Conservation (phyloP, 1,140 invertebrate genomes). For the Parasteatoda tepidariorum region DNA sequence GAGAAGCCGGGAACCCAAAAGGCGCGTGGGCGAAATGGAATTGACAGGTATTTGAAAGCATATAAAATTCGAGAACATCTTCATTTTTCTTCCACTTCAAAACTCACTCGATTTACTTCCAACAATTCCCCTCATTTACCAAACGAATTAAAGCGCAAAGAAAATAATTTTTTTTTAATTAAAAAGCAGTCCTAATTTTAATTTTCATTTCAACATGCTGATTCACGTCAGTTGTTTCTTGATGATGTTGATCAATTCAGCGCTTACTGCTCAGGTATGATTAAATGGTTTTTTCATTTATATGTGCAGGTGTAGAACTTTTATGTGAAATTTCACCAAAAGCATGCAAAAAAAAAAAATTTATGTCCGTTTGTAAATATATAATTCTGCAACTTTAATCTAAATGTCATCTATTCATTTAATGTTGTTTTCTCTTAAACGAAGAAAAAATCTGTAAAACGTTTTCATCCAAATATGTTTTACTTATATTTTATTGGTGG, state of each 20-base stretch:
- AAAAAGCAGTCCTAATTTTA: neutral
- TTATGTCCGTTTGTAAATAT: too few relatives aligned
- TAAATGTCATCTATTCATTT: too few relatives aligned
- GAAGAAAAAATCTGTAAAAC: too few relatives aligned
- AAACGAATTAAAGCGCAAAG: too few relatives aligned
- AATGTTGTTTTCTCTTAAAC: too few relatives aligned
- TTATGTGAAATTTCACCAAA: too few relatives aligned
- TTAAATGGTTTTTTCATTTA: neutral
- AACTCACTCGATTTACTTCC: neutral
- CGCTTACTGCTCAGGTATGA: neutral
- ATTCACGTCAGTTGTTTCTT: conserved; percentile 1
- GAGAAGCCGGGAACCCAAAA: conserved; percentile 11
- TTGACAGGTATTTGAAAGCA: conserved; percentile 2
- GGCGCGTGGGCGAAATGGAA: conserved; percentile 18
- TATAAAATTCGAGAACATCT: conserved; percentile 19
- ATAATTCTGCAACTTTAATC: too few relatives aligned
- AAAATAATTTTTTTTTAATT: neutral
- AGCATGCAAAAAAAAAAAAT: too few relatives aligned
- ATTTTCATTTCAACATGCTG: neutral
- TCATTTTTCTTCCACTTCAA: conserved; percentile 40
- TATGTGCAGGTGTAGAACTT: too few relatives aligned
- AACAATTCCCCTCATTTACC: neutral
- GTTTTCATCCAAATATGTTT: too few relatives aligned
- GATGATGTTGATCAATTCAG: neutral
- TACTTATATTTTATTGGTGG: too few relatives aligned